Percentiles rank a stretch among this genome's conserved stretches.
Evolutionary conservation across 2,113 vertebrate genomes (phyloP).

Genomic region (Tychaedon coryphoeus): DNA sequence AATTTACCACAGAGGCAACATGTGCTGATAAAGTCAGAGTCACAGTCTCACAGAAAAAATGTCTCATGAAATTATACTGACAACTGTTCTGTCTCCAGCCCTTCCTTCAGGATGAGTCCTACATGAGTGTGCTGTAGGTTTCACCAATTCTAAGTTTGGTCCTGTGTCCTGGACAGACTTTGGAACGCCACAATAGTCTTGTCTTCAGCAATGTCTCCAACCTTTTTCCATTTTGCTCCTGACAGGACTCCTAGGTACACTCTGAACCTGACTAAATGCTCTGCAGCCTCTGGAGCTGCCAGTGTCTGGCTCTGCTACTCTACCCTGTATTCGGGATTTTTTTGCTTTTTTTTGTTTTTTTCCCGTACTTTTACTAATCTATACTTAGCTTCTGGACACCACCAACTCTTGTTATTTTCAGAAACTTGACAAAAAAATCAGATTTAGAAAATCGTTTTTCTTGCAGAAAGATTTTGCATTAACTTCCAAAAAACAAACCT

Average conservation of each 20-base stretch:
- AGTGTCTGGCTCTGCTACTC: neutral
- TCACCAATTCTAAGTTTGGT: neutral
- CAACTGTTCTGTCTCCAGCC: neutral
- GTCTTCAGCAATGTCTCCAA: neutral
- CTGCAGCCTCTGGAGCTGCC: neutral
- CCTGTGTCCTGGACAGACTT: neutral
- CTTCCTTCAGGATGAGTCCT: neutral
- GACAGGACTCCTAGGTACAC: neutral
- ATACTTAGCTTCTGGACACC: neutral
- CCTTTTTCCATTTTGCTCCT: neutral
- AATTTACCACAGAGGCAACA: neutral
- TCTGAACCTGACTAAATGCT: neutral
- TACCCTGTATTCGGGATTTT: neutral
- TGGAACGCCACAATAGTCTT: neutral
- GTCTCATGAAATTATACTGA: neutral
- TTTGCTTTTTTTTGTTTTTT: neutral
- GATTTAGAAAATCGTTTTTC: neutral
- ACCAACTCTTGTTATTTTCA: neutral
- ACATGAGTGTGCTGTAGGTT: rapidly evolving
- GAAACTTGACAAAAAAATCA: neutral
- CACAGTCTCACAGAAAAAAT: neutral
- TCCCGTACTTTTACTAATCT: neutral
- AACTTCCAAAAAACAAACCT: neutral
- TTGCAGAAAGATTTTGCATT: neutral
- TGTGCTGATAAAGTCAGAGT: neutral